Evolutionary conservation across 2,888 invertebrate species (phyloP), one percentile per base, ranked within the genome.

Genomic region (Cephus spinipes): DNA sequence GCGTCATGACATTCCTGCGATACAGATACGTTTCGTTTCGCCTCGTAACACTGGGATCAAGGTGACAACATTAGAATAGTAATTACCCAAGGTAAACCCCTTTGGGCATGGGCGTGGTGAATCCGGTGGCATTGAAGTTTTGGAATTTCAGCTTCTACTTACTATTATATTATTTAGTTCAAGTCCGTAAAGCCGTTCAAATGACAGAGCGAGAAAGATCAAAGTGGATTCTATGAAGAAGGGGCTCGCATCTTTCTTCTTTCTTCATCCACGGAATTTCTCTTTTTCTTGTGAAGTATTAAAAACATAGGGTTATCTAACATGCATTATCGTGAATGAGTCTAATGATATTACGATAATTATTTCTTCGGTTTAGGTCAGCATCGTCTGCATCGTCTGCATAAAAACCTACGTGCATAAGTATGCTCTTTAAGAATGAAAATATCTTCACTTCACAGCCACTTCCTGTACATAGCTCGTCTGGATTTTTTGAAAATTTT

Each of bases 61-160:
- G 84, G 84, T 81, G 55, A 55, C 55, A 55, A 55, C 55, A 23
- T 55, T 55, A 55, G 55, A 55, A 55, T 55, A 55, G 55, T 55
- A 55, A 55, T 55, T 55, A 55, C 23, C 55, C 55, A 55, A 55
- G 55, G 55, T 55, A 55, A 74, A 40, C 71, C 35, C 35, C 75
- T 75, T 76, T 80, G 76, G 75, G 79, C 78, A 81, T 83, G 79
- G 83, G 84, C 76, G 84, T 80, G 77, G 81, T 83, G 77, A 73
- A 78, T 68, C 75, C 76, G 78, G 55, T 71, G 71, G 71, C 71
- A 71, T 71, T 71, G 71, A 31, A 15, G 33, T 71, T 31, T 71
- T 31, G 31, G 71, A 71, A 71, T 71, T 55, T 55, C 55, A 23
- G 55, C 23, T 55, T 55, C 23, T 55, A 55, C 9, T 55, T 9